phyloP scores from a whole-genome alignment of 2,113 vertebrate species.

The Pycnonotus jocosus region DNA sequence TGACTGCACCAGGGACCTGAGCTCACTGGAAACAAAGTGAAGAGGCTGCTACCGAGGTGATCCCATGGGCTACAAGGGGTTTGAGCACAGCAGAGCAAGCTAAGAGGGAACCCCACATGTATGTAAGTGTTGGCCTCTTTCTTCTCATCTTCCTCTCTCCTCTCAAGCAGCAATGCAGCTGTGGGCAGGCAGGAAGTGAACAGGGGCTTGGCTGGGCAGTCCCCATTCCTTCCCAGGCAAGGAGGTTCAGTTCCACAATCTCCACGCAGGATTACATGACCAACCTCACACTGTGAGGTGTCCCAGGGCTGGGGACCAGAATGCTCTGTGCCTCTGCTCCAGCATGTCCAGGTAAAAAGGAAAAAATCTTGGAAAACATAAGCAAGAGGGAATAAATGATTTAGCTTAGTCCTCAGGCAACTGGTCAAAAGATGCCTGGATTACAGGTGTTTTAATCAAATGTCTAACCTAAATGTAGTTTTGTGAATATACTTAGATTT shows the following conservation, averaged over 20 bases:
- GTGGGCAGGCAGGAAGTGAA: neutral
- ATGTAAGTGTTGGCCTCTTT: fast-evolving
- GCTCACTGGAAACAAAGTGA: neutral
- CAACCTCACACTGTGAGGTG: neutral
- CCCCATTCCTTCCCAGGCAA: neutral
- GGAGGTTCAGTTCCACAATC: neutral
- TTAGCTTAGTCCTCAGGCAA: neutral
- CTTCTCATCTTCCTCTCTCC: neutral
- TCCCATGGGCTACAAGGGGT: neutral
- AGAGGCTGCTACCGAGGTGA: fast-evolving
- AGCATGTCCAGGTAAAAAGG: neutral
- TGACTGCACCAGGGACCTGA: neutral
- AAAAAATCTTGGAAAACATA: neutral
- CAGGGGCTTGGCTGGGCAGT: fast-evolving
- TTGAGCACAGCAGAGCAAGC: neutral
- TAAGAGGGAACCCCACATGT: neutral
- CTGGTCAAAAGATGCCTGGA: neutral
- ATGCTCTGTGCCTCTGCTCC: neutral
- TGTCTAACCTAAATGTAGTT: neutral
- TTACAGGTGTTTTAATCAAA: neutral
- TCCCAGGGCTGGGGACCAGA: neutral
- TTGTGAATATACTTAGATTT: neutral
- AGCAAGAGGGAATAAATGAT: neutral
- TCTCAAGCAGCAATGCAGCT: neutral
- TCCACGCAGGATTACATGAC: neutral